A percentile compares a stretch with the other conserved stretches of the same genome.
Conservation (phyloP, 2,888 invertebrate genomes). For the Agriopis aurantiaria region DNA sequence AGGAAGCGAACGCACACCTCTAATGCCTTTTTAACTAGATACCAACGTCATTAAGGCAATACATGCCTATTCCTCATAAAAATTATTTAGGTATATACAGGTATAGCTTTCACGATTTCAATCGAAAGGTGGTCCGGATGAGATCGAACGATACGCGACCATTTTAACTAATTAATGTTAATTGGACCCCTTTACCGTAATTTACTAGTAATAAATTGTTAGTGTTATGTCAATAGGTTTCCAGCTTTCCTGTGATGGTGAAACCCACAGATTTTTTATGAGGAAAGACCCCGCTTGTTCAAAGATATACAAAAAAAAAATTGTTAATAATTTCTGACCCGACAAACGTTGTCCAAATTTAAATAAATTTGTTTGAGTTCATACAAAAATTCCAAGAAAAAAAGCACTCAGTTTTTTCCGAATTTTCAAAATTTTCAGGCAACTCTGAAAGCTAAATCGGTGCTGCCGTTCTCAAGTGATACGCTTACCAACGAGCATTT, state of each 20-base stretch:
- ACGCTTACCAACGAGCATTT: no score
- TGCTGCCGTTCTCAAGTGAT: no score
- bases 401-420: no score
- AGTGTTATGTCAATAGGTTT: slow-evolving; percentile 22
- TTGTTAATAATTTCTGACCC: no score
- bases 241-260: slow-evolving; percentile 17
- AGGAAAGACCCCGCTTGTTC: no score
- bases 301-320: no score
- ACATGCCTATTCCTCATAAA: background rate
- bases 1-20: background rate
- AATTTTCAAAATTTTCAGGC: no score
- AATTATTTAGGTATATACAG: slow-evolving; percentile 1
- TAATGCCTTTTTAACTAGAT: slow-evolving; percentile 6
- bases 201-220: slow-evolving; percentile 21
- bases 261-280: no score
- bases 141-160: background rate
- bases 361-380: no score
- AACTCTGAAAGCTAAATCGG: no score
- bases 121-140: slow-evolving; percentile 4
- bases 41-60: background rate
- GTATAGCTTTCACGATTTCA: background rate
- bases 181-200: slow-evolving; percentile 19
- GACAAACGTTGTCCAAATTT: no score
- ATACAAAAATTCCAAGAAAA: no score
- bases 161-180: slow-evolving; percentile 25